Evolutionary conservation across 2,797 vertebrate species (phyloP).

Genomic region (Melanotaenia nigrans): DNA sequence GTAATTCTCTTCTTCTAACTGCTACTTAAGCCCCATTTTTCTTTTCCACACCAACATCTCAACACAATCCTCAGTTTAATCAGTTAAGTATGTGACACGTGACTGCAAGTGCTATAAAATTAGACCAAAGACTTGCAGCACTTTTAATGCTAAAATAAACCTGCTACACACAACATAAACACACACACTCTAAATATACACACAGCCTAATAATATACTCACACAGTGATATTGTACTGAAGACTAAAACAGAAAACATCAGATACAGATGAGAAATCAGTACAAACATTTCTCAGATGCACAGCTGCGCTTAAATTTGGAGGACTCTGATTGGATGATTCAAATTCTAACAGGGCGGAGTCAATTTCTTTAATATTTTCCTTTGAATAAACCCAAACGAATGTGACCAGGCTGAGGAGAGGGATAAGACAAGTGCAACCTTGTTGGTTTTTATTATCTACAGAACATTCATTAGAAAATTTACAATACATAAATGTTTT

Average conservation of each 20-base stretch:
- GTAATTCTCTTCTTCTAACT: not conserved
- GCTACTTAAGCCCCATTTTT: not conserved
- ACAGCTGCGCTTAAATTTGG: not conserved
- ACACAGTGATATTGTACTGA: not conserved
- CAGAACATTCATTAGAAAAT: no score
- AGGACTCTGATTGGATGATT: not conserved
- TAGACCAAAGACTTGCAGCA: conserved; percentile 34
- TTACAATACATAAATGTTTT: no score
- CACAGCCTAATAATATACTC: not conserved
- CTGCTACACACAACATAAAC: not conserved
- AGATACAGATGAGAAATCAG: not conserved
- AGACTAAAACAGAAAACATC: not conserved
- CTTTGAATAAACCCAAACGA: no score
- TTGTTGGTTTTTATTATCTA: no score
- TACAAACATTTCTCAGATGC: conserved; percentile 1
- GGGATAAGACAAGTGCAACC: no score
- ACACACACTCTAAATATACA: not conserved
- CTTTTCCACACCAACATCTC: conserved; percentile 32
- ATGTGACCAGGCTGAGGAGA: no score
- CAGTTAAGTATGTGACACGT: not conserved
- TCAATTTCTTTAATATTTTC: not conserved
- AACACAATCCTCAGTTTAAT: not conserved
- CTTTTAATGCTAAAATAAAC: conserved; percentile 33
- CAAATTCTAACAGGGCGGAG: not conserved
- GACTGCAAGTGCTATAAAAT: conserved; percentile 12